Evolutionary conservation across 2,797 vertebrate species (phyloP), one percentile per base, ranked within the genome.

Genomic region (Hephaestus fuliginosus): DNA sequence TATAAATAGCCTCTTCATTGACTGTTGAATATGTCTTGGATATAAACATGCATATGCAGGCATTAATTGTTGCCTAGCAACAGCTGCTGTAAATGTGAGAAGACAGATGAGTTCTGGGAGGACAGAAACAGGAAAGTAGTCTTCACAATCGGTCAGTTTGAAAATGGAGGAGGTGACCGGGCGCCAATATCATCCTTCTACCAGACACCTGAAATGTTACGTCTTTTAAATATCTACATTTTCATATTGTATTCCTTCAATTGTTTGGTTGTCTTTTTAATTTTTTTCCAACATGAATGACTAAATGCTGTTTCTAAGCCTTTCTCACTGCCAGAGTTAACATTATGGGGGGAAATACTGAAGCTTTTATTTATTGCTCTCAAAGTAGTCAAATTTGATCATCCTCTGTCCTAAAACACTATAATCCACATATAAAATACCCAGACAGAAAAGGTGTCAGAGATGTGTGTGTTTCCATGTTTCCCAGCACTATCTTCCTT

Each of bases 21-120:
- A 79, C 81, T 70, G 17, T 46, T 74, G 63, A 78, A 46, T 58
- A 60, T 49, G 69, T 80, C 79, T 86, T 84, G 22, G 51, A 80
- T 74, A 57, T 76, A 80, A 83, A 78, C 68, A 43, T 81, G 60
- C 65, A 72, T 82, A 69, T 83, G 76, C 60, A 62, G 81, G 71
- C 73, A 64, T 91, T 85, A 86, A 80, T 84, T 78, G 89, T 91
- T 90, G 87, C 91, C 53, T 88, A 80, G 90, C 90, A 92, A 92
- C 88, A 86, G 87, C 73, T 75, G 82, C 81, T 85, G 78, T 86
- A 86, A 83, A 85, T 88, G 76, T 80, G 58, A 76, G 70, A 74
- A 71, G 78, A 82, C 63, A 70, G 84, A 88, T 75, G 78, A 88
- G 55, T 72, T 70, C 69, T 80, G 69, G 58, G 76, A 71, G 75